Evolutionary conservation across 2,888 invertebrate genomes (phyloP).

Genomic region (Dolichomitus sp.): DNA sequence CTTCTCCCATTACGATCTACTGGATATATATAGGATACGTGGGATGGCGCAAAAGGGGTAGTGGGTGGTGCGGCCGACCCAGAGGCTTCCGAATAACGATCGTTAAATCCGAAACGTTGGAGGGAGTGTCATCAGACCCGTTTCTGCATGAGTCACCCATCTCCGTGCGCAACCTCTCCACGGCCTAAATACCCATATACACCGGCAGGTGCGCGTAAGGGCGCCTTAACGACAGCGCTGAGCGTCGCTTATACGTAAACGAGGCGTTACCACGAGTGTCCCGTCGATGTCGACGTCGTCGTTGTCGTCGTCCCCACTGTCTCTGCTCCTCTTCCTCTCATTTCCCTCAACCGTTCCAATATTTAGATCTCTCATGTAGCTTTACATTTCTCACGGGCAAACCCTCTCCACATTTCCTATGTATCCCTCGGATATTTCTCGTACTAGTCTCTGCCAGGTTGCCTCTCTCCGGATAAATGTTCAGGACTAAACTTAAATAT

Average conservation of each 20-base stretch:
- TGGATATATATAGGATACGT: conserved; percentile 1
- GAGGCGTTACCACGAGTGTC: conserved; percentile 68
- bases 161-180: conserved; percentile 34
- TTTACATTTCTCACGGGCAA: conserved; percentile 10
- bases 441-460: neutral
- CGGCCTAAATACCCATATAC: conserved; percentile 60
- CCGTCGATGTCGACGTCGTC: conserved; percentile 40
- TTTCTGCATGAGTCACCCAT: conserved; percentile 33
- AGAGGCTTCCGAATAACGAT: conserved; percentile 65
- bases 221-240: conserved; percentile 59
- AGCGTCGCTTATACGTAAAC: conserved; percentile 71
- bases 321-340: conserved; percentile 21
- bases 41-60: neutral
- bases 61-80: conserved; percentile 40
- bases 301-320: neutral
- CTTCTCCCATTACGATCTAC: conserved; percentile 1
- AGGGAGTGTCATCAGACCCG: conserved; percentile 20
- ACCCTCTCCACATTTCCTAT: neutral
- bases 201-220: conserved; percentile 63
- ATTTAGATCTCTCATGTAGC: conserved; percentile 7
- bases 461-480: conserved; percentile 5
- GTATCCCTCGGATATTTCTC: neutral
- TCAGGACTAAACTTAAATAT: conserved; percentile 35
- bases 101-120: conserved; percentile 66
- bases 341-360: conserved; percentile 11